These are phyloP conservation scores for Tetramorium alpestre DNA, from an alignment of 1,140 invertebrate genomes.

Conservation along the genomic window DNA sequence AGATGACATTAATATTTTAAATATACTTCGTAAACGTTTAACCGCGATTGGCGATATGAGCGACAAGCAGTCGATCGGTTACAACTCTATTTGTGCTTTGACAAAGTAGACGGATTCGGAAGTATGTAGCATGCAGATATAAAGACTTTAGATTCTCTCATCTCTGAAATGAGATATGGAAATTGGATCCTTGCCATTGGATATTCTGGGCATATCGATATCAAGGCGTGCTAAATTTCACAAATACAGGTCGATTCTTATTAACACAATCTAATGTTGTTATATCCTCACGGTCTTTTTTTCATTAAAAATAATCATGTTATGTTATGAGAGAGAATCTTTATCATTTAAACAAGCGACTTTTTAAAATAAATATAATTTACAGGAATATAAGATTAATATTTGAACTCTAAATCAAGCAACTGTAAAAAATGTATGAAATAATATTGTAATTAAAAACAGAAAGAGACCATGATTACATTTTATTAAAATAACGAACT, in stretches of 20 bases:
- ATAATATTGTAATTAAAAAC: not conserved
- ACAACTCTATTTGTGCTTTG: conserved; percentile 22
- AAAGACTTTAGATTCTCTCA: conserved; percentile 38
- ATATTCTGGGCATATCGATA: not conserved
- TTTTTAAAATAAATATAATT: not conserved
- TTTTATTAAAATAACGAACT: not conserved
- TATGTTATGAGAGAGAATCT: not conserved
- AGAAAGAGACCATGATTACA: not conserved
- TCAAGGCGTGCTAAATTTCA: not conserved
- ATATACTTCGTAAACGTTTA: conserved; percentile 10
- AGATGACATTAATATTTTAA: conserved; percentile 53
- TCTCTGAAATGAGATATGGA: conserved; percentile 1
- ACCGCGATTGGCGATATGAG: not conserved
- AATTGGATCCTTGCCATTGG: conserved; percentile 14
- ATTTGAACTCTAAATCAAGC: conserved; percentile 12
- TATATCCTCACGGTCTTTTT: not conserved
- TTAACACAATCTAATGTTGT: not conserved
- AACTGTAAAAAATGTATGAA: not conserved
- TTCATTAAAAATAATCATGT: not conserved
- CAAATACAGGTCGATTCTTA: not conserved
- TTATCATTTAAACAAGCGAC: not conserved
- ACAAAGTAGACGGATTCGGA: conserved; percentile 13
- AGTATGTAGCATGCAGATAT: conserved; percentile 31
- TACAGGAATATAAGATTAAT: not conserved
- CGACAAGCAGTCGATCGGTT: not conserved